A percentile compares a stretch with the other conserved stretches of the same genome.
These are phyloP conservation scores for Akabosia matsudoensis DNA, from an alignment of 1,140 invertebrate genomes.

Conservation along the genomic window DNA sequence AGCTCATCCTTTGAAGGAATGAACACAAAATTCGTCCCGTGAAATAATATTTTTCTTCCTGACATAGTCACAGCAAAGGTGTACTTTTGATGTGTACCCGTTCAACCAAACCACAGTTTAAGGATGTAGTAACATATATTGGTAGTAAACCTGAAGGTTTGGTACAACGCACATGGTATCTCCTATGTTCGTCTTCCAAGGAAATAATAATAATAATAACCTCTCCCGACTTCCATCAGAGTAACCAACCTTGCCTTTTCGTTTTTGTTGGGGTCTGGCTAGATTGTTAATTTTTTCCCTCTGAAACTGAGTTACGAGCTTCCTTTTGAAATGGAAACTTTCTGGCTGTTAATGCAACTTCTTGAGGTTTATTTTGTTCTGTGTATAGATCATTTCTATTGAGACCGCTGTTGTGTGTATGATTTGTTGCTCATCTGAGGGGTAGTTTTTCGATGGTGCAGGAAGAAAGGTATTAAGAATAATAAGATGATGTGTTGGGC, in stretches of 20 bases:
- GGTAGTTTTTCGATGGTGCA: slow-evolving; percentile 12
- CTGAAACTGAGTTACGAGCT: slow-evolving; percentile 20
- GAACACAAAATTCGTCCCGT: not conserved
- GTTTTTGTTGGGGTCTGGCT: not conserved
- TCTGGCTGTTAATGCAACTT: slow-evolving; percentile 1
- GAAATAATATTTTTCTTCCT: not conserved
- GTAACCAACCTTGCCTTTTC: not conserved
- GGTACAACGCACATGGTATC: not conserved
- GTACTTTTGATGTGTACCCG: not conserved
- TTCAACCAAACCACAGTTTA: too few species aligned
- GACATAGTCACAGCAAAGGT: not conserved
- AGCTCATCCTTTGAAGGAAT: not conserved
- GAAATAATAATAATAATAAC: slow-evolving; percentile 16
- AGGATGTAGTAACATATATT: too few species aligned
- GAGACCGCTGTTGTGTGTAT: not conserved
- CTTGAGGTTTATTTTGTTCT: not conserved
- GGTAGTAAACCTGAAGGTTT: too few species aligned
- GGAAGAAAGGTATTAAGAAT: slow-evolving; percentile 24
- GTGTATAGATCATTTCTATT: not conserved
- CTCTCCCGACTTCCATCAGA: not conserved
- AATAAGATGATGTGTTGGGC: slow-evolving; percentile 18
- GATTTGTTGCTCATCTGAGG: not conserved
- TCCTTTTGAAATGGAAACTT: slow-evolving; percentile 19
- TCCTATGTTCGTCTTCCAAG: not conserved
- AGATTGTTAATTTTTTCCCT: slow-evolving; percentile 17